phyloP scores from a whole-genome alignment of 2,888 invertebrate genomes.

The Campaea margaritaria region DNA sequence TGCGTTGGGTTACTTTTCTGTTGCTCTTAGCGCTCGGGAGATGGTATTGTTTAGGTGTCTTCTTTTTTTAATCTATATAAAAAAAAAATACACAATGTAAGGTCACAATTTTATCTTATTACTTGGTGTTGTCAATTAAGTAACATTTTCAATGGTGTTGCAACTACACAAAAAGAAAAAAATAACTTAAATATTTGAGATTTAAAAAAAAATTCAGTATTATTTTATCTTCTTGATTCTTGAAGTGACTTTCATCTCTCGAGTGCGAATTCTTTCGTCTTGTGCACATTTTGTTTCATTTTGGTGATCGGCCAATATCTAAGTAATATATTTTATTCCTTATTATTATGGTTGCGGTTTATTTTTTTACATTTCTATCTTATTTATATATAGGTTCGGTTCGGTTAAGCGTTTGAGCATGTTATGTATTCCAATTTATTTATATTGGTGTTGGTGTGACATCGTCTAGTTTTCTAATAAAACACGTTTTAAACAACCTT shows the following conservation, averaged over 20 bases:
- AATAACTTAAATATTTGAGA: too few relatives aligned
- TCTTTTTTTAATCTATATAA: too few relatives aligned
- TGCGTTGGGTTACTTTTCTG: conserved; percentile 76
- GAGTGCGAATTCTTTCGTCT: conserved; percentile 63
- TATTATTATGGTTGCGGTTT: conserved; percentile 59
- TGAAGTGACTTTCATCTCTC: conserved; percentile 44
- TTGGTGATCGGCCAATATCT: conserved; percentile 62
- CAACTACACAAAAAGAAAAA: too few relatives aligned
- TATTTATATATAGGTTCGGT: conserved; percentile 43
- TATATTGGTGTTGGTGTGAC: conserved; percentile 81
- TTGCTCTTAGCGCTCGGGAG: conserved; percentile 59
- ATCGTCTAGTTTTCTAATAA: conserved; percentile 61
- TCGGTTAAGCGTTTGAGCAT: conserved; percentile 54
- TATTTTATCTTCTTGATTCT: not conserved
- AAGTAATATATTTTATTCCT: conserved; percentile 47
- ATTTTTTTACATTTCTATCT: conserved; percentile 47
- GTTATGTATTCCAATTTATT: conserved; percentile 52
- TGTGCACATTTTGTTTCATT: conserved; percentile 70
- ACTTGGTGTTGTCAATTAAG: too few relatives aligned
- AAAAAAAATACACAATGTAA: too few relatives aligned
- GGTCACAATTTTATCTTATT: too few relatives aligned
- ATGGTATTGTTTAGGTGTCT: conserved; percentile 17
- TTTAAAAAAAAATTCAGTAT: too few relatives aligned
- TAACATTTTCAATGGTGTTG: too few relatives aligned
- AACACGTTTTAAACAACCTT: conserved; percentile 50